Evolutionary conservation across 1,140 invertebrate genomes (phyloP), one percentile per base, ranked within the genome.

Genomic region (Danaus melanippus): DNA sequence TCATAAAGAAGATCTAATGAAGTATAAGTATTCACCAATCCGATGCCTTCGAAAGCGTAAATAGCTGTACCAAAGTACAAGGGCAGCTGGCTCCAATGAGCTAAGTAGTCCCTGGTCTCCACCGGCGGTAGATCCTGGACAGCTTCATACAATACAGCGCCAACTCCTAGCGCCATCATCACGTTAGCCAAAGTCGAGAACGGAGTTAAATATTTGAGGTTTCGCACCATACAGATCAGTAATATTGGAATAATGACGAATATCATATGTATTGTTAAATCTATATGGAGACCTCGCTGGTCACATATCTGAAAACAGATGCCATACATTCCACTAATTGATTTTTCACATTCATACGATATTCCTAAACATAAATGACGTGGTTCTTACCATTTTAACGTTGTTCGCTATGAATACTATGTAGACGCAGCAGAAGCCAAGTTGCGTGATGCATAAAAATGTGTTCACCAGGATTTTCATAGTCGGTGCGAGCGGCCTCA

Each of bases 361-460:
- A 15, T 15, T 3, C 1, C 15, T 15, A 15, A 3, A 3, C 15
- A 15, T 15, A 15, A 15, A 15, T 15, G 3, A 15, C 43, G 15
- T 12, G 42, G 41, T 1, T 48, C 48, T 51, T 12, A 92, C 91
- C 86, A 90, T 88, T 75, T 92, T 91, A 8, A 93, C 86, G 71
- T 91, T 96, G 46, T 91, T 89, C 4, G 94, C 91, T n/a, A 96
- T 93, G 75, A 97, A 97, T 1, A 96, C 92, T 39, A 95, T 92
- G 85, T 97, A 97, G 1, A 96, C 94, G 70, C 94, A 95, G 74
- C 95, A 96, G 74, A 97, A 96, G 41, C 95, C 95, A 53, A 96
- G 88, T 78, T 97, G 95, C 56, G 95, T 95, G 45, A 95, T 88
- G 42, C 94, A 92, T 45, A 97, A 87, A 72, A 95, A 94, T 9